phyloP scores from a whole-genome alignment of 2,113 vertebrate genomes.

The Gnathonemus longibarbis region DNA sequence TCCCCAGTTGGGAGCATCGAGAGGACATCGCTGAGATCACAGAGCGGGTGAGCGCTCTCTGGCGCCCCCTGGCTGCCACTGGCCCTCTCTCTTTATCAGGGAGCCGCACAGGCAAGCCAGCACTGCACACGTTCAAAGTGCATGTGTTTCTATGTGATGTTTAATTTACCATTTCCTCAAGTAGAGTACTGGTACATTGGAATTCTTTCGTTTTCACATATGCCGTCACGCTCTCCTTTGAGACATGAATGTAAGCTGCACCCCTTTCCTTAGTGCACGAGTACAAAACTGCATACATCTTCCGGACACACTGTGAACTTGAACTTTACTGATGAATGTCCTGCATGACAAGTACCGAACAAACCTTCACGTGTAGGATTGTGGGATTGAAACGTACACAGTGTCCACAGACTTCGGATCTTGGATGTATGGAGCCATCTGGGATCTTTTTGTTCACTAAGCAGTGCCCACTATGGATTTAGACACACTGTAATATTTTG shows the following conservation, averaged over 20 bases:
- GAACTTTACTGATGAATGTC: not conserved
- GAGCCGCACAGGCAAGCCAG: not conserved
- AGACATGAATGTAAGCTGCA: not conserved
- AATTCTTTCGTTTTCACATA: not conserved
- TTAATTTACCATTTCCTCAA: not conserved
- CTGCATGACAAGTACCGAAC: not conserved
- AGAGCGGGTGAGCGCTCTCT: slow-evolving; percentile 69
- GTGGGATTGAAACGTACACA: not conserved
- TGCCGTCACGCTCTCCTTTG: too few relatives aligned
- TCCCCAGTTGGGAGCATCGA: slow-evolving; percentile 93
- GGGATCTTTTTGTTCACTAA: not conserved
- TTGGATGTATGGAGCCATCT: not conserved
- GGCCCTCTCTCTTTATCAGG: not conserved
- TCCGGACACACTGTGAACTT: too few relatives aligned
- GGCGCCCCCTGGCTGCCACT: not conserved
- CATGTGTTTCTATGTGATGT: not conserved
- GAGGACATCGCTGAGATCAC: slow-evolving; percentile 94
- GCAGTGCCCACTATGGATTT: not conserved
- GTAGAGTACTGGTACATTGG: not conserved
- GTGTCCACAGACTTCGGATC: not conserved
- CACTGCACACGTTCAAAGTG: not conserved
- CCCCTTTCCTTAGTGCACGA: not conserved
- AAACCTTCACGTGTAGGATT: not conserved
- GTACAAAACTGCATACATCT: not conserved
- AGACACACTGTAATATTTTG: not conserved